These are phyloP conservation scores for Argyresthia albistria DNA, from an alignment of 2,888 invertebrate genomes.

Conservation along the genomic window DNA sequence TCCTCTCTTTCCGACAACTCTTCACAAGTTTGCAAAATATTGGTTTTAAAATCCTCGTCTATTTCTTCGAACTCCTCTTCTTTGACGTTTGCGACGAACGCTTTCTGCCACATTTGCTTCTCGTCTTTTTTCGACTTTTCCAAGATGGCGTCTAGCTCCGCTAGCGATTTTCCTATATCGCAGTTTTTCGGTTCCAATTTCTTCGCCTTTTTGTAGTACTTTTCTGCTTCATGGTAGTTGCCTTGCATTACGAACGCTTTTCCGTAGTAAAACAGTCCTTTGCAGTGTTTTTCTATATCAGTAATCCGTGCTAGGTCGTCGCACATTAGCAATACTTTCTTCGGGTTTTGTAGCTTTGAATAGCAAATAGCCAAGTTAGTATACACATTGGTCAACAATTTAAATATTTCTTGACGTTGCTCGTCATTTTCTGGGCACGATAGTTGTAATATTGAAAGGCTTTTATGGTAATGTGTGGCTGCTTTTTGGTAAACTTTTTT, in stretches of 20 bases:
- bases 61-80: constrained; percentile 24
- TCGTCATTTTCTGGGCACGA: constrained; percentile 27
- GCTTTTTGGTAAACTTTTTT: constrained; percentile 34
- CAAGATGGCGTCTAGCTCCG: constrained; percentile 30
- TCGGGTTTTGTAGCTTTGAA: constrained; percentile 42
- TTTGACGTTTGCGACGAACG: constrained; percentile 29
- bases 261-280: constrained; percentile 48
- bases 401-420: constrained; percentile 30
- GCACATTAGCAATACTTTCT: constrained; percentile 43
- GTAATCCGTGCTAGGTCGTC: constrained; percentile 38
- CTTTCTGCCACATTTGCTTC: constrained; percentile 46
- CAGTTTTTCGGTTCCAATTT: constrained; percentile 54
- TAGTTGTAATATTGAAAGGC: constrained; percentile 32
- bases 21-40: constrained; percentile 41
- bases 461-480: constrained; percentile 43
- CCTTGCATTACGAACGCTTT: constrained; percentile 39
- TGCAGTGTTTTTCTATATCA: constrained; percentile 43
- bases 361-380: constrained; percentile 53
- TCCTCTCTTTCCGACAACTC: constrained; percentile 36
- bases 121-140: constrained; percentile 28
- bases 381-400: constrained; percentile 35
- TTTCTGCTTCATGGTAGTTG: constrained; percentile 33
- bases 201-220: constrained; percentile 46
- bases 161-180: constrained; percentile 43
- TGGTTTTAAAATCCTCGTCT: constrained; percentile 41